Conservation (phyloP, 2,888 invertebrate genomes). For the Hirtodrosophila alboralis region DNA sequence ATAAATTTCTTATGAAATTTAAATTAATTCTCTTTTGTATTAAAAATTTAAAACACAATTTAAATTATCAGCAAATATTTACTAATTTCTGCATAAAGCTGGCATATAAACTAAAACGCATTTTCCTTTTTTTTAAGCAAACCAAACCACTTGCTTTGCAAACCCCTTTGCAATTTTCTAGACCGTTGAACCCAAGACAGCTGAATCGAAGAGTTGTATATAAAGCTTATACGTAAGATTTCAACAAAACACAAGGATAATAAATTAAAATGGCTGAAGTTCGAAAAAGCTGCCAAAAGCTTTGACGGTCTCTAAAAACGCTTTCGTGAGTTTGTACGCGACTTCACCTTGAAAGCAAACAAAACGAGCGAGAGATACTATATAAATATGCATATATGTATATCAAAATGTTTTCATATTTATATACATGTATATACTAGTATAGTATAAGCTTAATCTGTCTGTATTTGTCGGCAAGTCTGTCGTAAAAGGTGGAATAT, state of each 20-base stretch:
- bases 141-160: background rate
- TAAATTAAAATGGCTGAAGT: constrained; percentile 38
- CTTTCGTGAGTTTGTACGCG: constrained; percentile 31
- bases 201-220: background rate
- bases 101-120: too few relatives aligned
- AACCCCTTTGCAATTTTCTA: constrained; percentile 15
- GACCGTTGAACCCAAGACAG: constrained; percentile 33
- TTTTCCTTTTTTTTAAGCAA: background rate
- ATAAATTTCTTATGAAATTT: too few relatives aligned
- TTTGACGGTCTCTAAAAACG: constrained; percentile 25
- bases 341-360: constrained; percentile 69
- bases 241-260: constrained; percentile 19
- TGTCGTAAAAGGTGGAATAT: constrained; percentile 7
- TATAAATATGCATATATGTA: constrained; percentile 12
- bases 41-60: too few relatives aligned
- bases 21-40: too few relatives aligned
- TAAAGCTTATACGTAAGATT: constrained; percentile 7
- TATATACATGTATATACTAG: constrained; percentile 7
- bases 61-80: constrained; percentile 11
- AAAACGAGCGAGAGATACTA: constrained; percentile 17
- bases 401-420: constrained; percentile 17
- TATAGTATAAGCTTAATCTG: constrained; percentile 34
- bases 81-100: background rate
- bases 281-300: constrained; percentile 68
- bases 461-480: constrained; percentile 40